Conservation (phyloP, 2,797 vertebrate species). For the Gouania willdenowi region DNA sequence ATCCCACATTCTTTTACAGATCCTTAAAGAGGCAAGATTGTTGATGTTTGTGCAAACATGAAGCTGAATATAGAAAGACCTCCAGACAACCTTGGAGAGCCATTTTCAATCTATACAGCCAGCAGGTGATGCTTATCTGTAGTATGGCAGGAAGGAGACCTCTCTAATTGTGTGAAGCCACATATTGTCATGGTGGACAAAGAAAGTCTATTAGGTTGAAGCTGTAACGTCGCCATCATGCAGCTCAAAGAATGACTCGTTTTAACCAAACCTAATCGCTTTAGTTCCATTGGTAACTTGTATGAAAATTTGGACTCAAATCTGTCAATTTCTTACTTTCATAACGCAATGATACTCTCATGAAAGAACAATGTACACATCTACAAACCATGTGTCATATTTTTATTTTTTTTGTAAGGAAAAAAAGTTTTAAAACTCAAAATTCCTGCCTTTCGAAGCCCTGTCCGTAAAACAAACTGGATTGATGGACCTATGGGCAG, state of each 20-base stretch:
- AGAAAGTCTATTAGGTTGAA: conserved; percentile 63
- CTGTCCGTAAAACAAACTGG: conserved; percentile 44
- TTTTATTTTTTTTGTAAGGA: conserved; percentile 8
- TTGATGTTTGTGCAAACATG: conserved; percentile 31
- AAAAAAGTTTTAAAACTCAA: too few species aligned
- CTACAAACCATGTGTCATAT: background rate
- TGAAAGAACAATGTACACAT: too few species aligned
- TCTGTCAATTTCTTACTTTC: too few species aligned
- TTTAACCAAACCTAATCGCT: conserved; percentile 24
- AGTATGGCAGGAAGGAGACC: conserved; percentile 54
- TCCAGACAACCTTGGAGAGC: conserved; percentile 74
- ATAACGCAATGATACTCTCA: too few species aligned
- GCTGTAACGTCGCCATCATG: conserved; percentile 48
- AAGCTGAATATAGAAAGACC: conserved; percentile 61
- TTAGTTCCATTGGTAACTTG: background rate
- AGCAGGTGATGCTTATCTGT: conserved; percentile 71
- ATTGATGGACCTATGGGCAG: conserved; percentile 28
- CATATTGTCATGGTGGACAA: conserved; percentile 70
- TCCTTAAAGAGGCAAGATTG: conserved; percentile 37
- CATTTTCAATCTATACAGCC: conserved; percentile 66
- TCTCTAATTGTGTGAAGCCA: conserved; percentile 69
- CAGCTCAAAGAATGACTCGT: conserved; percentile 32
- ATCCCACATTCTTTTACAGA: conserved; percentile 24
- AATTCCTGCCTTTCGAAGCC: conserved; percentile 27
- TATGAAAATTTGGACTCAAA: too few species aligned